Conservation (phyloP, 2,797 vertebrate genomes). For the Taenioides sp. region DNA sequence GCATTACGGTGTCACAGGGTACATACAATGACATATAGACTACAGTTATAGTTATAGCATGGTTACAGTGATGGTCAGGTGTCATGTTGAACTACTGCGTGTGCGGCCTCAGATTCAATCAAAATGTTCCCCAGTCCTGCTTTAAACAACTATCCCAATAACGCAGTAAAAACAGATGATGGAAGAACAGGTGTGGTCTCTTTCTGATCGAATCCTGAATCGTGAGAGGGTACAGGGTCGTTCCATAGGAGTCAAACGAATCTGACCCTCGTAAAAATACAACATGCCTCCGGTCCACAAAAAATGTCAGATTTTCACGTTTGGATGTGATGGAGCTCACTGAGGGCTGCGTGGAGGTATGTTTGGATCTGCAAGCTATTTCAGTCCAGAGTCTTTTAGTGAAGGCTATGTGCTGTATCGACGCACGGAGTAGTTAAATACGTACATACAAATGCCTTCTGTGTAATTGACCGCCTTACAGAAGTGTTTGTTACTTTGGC, state of each 20-base stretch:
- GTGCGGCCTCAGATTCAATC: neutral
- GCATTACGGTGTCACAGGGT: neutral
- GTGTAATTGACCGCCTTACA: constrained; percentile 47
- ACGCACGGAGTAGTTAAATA: constrained; percentile 32
- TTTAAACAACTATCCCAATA: constrained; percentile 17
- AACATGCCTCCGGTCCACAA: constrained; percentile 42
- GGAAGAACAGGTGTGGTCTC: constrained; percentile 68
- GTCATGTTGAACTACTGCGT: neutral
- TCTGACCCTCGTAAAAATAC: constrained; percentile 66
- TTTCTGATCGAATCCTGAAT: constrained; percentile 58
- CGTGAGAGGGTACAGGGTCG: constrained; percentile 71
- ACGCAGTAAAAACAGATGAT: constrained; percentile 60
- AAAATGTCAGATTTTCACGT: constrained; percentile 69
- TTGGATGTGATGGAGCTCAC: constrained; percentile 65
- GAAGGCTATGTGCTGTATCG: constrained; percentile 17
- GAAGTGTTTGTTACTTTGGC: constrained; percentile 70
- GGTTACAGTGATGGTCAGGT: neutral
- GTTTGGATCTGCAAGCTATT: constrained; percentile 46
- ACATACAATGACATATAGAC: neutral
- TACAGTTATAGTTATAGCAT: neutral
- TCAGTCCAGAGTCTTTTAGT: constrained; percentile 38
- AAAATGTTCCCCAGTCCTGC: constrained; percentile 3
- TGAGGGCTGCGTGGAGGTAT: constrained; percentile 30
- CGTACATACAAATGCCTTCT: constrained; percentile 30
- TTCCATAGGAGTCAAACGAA: constrained; percentile 45